These are phyloP conservation scores for Takifugu rubripes DNA, from an alignment of 2,797 vertebrate genomes.

Conservation along the genomic window DNA sequence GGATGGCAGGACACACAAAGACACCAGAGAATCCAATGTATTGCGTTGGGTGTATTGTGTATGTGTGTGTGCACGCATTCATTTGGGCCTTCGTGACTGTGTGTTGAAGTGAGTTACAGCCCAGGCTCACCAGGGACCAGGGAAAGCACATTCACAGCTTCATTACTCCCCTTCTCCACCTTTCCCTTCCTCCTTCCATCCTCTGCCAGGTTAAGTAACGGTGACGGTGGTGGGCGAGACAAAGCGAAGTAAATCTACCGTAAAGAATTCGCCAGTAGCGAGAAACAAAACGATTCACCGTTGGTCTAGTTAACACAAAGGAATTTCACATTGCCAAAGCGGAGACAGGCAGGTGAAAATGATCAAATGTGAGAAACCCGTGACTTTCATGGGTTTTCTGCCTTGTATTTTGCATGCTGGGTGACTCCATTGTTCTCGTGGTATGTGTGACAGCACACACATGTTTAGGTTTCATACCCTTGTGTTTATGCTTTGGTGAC, in stretches of 20 bases:
- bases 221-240: constrained; percentile 36
- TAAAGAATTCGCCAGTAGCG: constrained; percentile 33
- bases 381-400: not conserved
- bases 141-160: constrained; percentile 48
- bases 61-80: constrained; percentile 30
- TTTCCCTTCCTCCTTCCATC: constrained; percentile 20
- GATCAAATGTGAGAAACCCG: constrained; percentile 12
- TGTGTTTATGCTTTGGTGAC: constrained; percentile 27
- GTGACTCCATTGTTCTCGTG: not conserved
- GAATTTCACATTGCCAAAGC: not conserved
- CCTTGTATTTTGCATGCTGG: not conserved
- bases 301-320: no score
- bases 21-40: constrained; percentile 37
- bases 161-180: constrained; percentile 51
- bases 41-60: constrained; percentile 28
- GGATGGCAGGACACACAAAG: constrained; percentile 48
- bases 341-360: not conserved
- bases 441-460: constrained; percentile 6
- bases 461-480: constrained; percentile 13
- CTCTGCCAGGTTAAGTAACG: constrained; percentile 34
- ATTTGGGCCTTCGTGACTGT: constrained; percentile 30
- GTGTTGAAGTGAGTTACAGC: constrained; percentile 59
- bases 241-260: constrained; percentile 48
- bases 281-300: constrained; percentile 8
- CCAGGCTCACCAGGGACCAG: constrained; percentile 57